phyloP scores from a whole-genome alignment of 1,140 invertebrate genomes.

The Hyles euphorbiae region DNA sequence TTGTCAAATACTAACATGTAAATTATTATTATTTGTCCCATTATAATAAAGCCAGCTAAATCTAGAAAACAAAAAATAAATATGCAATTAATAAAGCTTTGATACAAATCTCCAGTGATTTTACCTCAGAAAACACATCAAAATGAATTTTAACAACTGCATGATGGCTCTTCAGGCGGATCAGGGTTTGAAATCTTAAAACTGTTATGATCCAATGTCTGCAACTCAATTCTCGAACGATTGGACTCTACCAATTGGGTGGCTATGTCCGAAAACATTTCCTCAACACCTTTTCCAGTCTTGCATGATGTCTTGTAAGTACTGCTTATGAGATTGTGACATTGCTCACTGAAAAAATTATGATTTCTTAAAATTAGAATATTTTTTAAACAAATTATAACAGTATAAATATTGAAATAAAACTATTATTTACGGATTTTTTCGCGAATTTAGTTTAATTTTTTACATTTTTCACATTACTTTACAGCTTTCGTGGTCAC shows the following conservation, averaged over 20 bases:
- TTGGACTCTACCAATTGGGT: slow-evolving; percentile 85
- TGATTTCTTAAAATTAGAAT: slow-evolving; percentile 10
- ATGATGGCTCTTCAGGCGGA: slow-evolving; percentile 78
- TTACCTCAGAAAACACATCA: background rate
- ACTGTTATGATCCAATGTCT: slow-evolving; percentile 84
- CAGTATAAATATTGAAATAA: no score
- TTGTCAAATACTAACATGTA: no score
- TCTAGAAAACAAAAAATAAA: no score
- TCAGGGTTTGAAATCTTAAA: slow-evolving; percentile 85
- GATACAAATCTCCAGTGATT: no score
- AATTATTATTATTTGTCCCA: no score
- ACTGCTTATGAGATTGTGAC: slow-evolving; percentile 91
- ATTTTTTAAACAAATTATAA: slow-evolving; percentile 17
- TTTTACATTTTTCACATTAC: no score
- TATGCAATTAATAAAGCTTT: no score
- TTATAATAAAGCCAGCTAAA: no score
- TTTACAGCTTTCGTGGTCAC: no score
- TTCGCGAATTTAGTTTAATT: no score
- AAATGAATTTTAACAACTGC: slow-evolving; percentile 76
- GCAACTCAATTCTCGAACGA: slow-evolving; percentile 87
- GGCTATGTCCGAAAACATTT: slow-evolving; percentile 94
- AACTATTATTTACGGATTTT: no score
- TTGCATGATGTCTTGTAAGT: slow-evolving; percentile 95
- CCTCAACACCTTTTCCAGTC: slow-evolving; percentile 89
- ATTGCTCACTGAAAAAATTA: slow-evolving; percentile 85